A percentile compares a stretch with the other conserved stretches of the same genome.
Evolutionary conservation across 2,888 invertebrate species (phyloP).

Genomic region (Ceramica pisi): DNA sequence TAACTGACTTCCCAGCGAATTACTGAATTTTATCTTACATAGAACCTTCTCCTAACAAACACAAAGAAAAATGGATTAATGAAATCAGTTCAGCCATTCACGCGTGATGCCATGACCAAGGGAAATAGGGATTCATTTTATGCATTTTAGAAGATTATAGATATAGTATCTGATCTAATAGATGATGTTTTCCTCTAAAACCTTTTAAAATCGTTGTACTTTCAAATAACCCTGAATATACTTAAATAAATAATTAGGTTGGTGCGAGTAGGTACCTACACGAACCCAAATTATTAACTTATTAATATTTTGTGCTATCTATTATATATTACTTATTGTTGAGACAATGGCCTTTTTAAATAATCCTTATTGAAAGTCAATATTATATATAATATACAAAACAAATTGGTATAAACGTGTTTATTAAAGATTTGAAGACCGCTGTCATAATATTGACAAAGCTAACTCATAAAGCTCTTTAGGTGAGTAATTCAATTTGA

Average conservation of each 20-base stretch:
- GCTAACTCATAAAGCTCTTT: neutral
- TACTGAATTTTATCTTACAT: too few relatives aligned
- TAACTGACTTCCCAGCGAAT: too few relatives aligned
- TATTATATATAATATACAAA: too few relatives aligned
- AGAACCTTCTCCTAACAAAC: too few relatives aligned
- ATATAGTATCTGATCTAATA: too few relatives aligned
- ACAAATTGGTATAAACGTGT: slow-evolving; percentile 1
- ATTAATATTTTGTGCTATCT: neutral
- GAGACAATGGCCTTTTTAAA: slow-evolving; percentile 11
- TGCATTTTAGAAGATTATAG: too few relatives aligned
- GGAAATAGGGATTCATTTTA: too few relatives aligned
- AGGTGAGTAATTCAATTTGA: neutral
- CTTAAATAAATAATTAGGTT: neutral
- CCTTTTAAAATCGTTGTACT: slow-evolving; percentile 3
- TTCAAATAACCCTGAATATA: slow-evolving; percentile 5
- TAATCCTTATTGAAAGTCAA: slow-evolving; percentile 34
- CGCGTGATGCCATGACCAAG: too few relatives aligned
- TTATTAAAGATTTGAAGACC: slow-evolving; percentile 9
- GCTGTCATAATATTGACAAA: slow-evolving; percentile 8
- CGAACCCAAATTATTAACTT: neutral
- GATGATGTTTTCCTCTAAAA: neutral
- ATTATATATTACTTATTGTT: neutral
- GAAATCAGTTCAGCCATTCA: too few relatives aligned
- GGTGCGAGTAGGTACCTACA: neutral
- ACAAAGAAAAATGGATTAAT: too few relatives aligned